Percentiles rank a stretch among this genome's conserved stretches.
phyloP scores from a whole-genome alignment of 1,140 invertebrate species.

The Limonius californicus region DNA sequence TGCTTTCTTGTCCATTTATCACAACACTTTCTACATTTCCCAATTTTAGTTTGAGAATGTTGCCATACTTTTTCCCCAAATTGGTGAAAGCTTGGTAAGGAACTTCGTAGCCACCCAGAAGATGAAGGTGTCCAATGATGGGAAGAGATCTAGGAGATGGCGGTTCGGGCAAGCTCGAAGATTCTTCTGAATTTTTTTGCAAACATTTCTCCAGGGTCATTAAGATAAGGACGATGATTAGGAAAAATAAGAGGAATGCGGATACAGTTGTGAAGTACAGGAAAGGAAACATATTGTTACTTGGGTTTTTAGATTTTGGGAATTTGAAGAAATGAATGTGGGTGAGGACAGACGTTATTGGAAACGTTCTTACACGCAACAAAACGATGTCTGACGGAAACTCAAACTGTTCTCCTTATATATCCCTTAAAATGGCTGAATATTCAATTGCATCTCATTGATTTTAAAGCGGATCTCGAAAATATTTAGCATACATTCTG shows the following conservation, averaged over 20 bases:
- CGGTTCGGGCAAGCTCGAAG: conserved; percentile 38
- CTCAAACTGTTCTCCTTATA: background rate
- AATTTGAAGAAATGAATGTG: background rate
- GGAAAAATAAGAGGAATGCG: background rate
- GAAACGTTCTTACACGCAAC: background rate
- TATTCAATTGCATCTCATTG: conserved; percentile 8
- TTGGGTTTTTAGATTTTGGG: background rate
- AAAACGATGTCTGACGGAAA: conserved; percentile 5
- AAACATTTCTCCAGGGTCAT: background rate
- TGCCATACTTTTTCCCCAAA: conserved; percentile 53
- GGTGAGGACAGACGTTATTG: background rate
- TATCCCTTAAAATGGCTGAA: background rate
- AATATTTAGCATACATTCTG: conserved; percentile 8
- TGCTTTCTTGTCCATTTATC: conserved; percentile 60
- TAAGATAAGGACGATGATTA: background rate
- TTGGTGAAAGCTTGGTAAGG: conserved; percentile 62
- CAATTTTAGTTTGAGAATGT: conserved; percentile 56
- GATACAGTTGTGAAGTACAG: background rate
- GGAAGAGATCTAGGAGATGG: conserved; percentile 58
- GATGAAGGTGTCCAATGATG: conserved; percentile 57
- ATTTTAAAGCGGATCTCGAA: conserved; percentile 9
- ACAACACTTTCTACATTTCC: conserved; percentile 60
- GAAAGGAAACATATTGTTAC: background rate
- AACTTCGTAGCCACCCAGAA: conserved; percentile 57
- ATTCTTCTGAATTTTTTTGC: background rate